Base-by-base conservation (phyloP, 2,113 vertebrate species). In the Pagrus major region DNA sequence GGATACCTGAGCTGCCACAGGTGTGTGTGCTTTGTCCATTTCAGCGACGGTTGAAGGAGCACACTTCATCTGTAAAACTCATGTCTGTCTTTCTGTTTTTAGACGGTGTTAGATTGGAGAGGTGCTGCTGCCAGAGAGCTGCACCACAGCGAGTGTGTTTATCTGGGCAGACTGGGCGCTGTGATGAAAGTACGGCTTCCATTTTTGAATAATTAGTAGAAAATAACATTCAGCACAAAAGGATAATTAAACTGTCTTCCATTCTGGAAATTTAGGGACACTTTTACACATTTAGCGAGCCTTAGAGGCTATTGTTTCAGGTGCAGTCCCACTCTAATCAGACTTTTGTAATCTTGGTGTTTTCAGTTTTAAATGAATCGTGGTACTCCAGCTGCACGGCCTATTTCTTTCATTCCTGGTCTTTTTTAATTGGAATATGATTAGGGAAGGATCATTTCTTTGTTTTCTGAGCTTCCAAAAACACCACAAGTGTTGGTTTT, bases 101-200 rank as follows among this genome's bases (percentile, higher is more conserved):
- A 96, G 96, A 88, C 69, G 14, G 73, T 49, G 11, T 87, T 84
- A 9, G 95, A 93, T 9, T 91, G 75, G 77, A 89, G 95, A 71
- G 82, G 89, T 0, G 46, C 47, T 1, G 78, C 93, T 10, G 90
- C 59, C 23, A 78, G 82, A 71, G 96, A 97, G 82, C 90, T 96
- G 23, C 67, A 95, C 41, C 75, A 85, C 71, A 96, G 96, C 0
- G 95, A 96, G 91, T 78, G 82, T 46, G 76, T 74, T 0, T 96
- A 96, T 0, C 85, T 96, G 25, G 91, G 89, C 56, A 87, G 75
- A 29, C 92, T 96, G 71, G 87, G 88, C 8, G 81, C 89, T 0
- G 80, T 96, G 74, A 74, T 86, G 27, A 93, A 92, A 21, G 93
- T 93, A 51, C 1, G 18, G 1, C 3, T 14, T 15, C 7, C 18